Evolutionary conservation across 2,113 vertebrate genomes (phyloP).

Genomic region (Mola mola): DNA sequence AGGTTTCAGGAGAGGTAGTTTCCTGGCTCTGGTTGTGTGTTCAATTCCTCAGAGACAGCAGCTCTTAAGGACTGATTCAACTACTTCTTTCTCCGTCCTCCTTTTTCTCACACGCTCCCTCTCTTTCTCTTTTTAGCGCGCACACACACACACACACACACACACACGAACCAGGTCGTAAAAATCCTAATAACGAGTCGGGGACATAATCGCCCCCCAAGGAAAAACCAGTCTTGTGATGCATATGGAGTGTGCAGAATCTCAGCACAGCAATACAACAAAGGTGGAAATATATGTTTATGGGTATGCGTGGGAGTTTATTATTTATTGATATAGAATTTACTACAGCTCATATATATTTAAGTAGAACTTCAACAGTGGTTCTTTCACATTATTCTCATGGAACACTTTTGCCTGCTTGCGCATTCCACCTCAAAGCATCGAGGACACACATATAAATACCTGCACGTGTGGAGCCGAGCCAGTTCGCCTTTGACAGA

Average conservation of each 20-base stretch:
- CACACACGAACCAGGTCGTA: slow-evolving; percentile 32
- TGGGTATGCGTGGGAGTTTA: not conserved
- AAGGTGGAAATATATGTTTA: slow-evolving; percentile 15
- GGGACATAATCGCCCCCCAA: slow-evolving; percentile 2
- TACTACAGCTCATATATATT: slow-evolving; percentile 55
- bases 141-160: slow-evolving; percentile 26
- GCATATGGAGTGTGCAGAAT: slow-evolving; percentile 8
- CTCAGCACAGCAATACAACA: slow-evolving; percentile 4
- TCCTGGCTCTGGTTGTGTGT: not conserved
- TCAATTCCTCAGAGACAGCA: not conserved
- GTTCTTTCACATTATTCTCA: slow-evolving; percentile 33
- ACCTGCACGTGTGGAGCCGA: slow-evolving; percentile 20
- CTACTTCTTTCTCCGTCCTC: slow-evolving; percentile 1
- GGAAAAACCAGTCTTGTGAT: slow-evolving; percentile 9
- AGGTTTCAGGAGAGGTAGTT: slow-evolving; percentile 21
- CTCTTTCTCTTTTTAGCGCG: slow-evolving; percentile 12
- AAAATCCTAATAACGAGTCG: not conserved
- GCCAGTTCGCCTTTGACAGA: slow-evolving; percentile 26
- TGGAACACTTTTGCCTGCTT: not conserved
- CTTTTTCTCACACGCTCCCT: slow-evolving; percentile 1
- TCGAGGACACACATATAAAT: slow-evolving; percentile 1
- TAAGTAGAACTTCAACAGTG: slow-evolving; percentile 18
- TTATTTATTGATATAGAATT: slow-evolving; percentile 37
- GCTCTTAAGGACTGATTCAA: slow-evolving; percentile 22
- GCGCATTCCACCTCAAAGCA: slow-evolving; percentile 9